phyloP scores from a whole-genome alignment of 2,797 vertebrate species.

The Melopsittacus undulatus region DNA sequence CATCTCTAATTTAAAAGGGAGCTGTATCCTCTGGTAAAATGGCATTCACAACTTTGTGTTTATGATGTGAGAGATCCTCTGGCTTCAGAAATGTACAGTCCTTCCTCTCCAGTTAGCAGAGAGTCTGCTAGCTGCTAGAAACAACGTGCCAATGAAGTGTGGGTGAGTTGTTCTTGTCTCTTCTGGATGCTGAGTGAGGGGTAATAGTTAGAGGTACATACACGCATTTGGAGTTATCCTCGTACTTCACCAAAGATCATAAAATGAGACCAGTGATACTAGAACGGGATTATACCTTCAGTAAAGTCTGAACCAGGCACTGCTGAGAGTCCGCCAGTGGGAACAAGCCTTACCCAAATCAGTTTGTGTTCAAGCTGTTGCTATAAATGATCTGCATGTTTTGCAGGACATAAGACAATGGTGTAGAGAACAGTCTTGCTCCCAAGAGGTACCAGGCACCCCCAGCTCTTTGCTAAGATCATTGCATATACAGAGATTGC shows the following conservation, averaged over 20 bases:
- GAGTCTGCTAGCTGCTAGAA: not conserved
- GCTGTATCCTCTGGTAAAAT: not conserved
- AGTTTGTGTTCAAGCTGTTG: not conserved
- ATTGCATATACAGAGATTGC: not conserved
- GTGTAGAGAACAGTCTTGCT: not conserved
- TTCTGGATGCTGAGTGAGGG: not conserved
- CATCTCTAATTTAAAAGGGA: not conserved
- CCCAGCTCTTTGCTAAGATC: not conserved
- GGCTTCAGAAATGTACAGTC: not conserved
- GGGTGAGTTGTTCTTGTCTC: not conserved
- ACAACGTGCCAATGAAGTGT: not conserved
- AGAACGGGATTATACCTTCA: not conserved
- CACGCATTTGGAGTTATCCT: not conserved
- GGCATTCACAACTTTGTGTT: not conserved
- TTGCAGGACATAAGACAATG: not conserved
- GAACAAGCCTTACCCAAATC: not conserved
- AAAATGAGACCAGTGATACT: not conserved
- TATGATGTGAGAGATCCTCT: slow-evolving; percentile 30
- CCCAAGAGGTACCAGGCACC: not conserved
- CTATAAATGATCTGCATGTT: not conserved
- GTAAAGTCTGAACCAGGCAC: not conserved
- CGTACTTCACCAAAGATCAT: not conserved
- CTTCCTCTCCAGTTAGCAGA: not conserved
- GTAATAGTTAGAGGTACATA: not conserved
- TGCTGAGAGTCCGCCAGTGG: not conserved